Evolutionary conservation across 2,113 vertebrate species (phyloP).

Genomic region (Gadus macrocephalus): DNA sequence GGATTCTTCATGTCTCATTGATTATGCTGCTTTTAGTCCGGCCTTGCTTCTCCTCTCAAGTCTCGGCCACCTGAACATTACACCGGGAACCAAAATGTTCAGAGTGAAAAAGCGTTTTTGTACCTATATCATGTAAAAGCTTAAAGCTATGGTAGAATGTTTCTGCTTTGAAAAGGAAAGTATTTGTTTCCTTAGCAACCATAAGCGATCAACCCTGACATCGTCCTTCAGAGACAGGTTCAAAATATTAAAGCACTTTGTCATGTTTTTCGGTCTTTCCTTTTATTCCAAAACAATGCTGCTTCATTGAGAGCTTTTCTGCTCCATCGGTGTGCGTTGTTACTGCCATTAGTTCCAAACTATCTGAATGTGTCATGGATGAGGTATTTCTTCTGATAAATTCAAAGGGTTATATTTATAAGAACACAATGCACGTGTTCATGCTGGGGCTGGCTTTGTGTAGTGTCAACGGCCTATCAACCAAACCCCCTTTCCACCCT

Average conservation of each 20-base stretch:
- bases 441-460: conserved; percentile 49
- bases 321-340: neutral
- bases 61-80: neutral
- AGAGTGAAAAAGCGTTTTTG: conserved; percentile 31
- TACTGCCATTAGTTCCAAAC: conserved; percentile 15
- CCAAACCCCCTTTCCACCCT: conserved; percentile 57
- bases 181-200: too few species aligned
- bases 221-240: too few species aligned
- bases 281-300: conserved; percentile 6
- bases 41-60: conserved; percentile 38
- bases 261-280: neutral
- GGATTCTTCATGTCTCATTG: conserved; percentile 66
- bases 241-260: too few species aligned
- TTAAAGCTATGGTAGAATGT: neutral
- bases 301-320: conserved; percentile 19
- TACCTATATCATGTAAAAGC: conserved; percentile 27
- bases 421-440: conserved; percentile 31
- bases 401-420: too few species aligned
- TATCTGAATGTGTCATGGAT: conserved; percentile 9
- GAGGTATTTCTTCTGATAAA: neutral
- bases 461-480: conserved; percentile 54
- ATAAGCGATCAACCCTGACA: too few species aligned
- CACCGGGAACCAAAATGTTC: conserved; percentile 33
- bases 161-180: too few species aligned
- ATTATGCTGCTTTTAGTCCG: conserved; percentile 57